Base-by-base conservation (phyloP, 2,888 invertebrate genomes). In the Tridacna crocea region DNA sequence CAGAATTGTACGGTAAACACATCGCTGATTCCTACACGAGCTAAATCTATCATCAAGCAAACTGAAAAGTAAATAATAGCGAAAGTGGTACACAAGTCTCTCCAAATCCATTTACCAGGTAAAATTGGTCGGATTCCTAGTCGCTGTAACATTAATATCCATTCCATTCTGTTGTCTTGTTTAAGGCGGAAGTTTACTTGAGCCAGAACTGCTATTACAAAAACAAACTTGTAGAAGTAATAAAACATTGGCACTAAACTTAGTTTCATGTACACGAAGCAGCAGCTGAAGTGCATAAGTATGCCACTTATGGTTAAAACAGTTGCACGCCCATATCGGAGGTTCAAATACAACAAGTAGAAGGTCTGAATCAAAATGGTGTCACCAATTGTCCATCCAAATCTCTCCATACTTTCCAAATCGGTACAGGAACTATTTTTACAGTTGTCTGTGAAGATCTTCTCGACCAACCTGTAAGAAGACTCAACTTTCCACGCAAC, bases 401-500 rank as follows among this genome's bases (percentile, higher is more conserved):
- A 65, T 65, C 27, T 36, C 10, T 65, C 65, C 19, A 17, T 36
- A 27, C 26, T 27, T 15, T 17, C 17, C 26, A 27, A 65, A 19
- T 65, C 10, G 27, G 27, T 26, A 65, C 65, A 65, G 27, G 22
- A 19, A 24, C n/a, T 10, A 8, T 3, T 63, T 63, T 1, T 8
- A 17, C 27, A 66, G 36, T 27, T 61, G 22, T 36, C 27, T 66
- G 66, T n/a, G n/a, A 27, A 13, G 4, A 13, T 19, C 11, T 15
- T 36, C 17, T 15, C 15, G 36, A 24, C 3, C 66, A 22, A 19
- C 36, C 36, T 4, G 46, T 27, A 17, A 19, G 68, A 46, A 12
- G n/a, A 46, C 8, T 68, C 68, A 0, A 27, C 46, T 10, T 68
- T 27, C 68, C 68, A 68, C 8, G 68, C 47, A 17, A 68, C 68